A percentile compares a stretch with the other conserved stretches of the same genome.
Evolutionary conservation across 2,888 invertebrate species (phyloP).

Genomic region (Tetramorium bicarinatum): DNA sequence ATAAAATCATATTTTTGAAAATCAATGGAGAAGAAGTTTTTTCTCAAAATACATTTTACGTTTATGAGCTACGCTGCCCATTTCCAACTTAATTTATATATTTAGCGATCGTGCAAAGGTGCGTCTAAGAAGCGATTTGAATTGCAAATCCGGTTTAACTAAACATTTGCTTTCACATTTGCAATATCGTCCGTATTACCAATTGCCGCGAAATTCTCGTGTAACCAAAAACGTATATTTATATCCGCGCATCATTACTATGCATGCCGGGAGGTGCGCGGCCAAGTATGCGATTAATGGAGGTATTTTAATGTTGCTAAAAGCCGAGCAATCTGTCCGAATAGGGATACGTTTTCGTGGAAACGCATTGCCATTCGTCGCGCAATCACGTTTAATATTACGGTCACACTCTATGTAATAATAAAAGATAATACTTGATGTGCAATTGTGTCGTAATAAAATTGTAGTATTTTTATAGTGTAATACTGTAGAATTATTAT

Average conservation of each 20-base stretch:
- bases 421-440: not conserved
- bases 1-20: not conserved
- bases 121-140: not conserved
- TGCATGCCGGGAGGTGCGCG: constrained; percentile 48
- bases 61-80: not conserved
- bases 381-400: constrained; percentile 26
- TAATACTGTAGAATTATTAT: not conserved
- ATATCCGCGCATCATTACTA: constrained; percentile 54
- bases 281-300: constrained; percentile 61
- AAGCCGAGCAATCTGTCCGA: constrained; percentile 57
- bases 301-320: constrained; percentile 63
- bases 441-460: not conserved
- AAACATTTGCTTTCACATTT: constrained; percentile 1
- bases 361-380: constrained; percentile 56
- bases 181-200: not conserved
- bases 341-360: constrained; percentile 60
- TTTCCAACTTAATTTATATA: not conserved
- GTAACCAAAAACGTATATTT: constrained; percentile 52
- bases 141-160: constrained; percentile 12
- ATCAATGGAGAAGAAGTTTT: not conserved
- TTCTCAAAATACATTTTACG: not conserved
- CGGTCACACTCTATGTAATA: not conserved
- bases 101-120: not conserved
- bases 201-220: not conserved
- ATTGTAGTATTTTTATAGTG: not conserved